These are phyloP conservation scores for Harpegnathos saltator DNA, from an alignment of 1,140 invertebrate species.

Conservation along the genomic window DNA sequence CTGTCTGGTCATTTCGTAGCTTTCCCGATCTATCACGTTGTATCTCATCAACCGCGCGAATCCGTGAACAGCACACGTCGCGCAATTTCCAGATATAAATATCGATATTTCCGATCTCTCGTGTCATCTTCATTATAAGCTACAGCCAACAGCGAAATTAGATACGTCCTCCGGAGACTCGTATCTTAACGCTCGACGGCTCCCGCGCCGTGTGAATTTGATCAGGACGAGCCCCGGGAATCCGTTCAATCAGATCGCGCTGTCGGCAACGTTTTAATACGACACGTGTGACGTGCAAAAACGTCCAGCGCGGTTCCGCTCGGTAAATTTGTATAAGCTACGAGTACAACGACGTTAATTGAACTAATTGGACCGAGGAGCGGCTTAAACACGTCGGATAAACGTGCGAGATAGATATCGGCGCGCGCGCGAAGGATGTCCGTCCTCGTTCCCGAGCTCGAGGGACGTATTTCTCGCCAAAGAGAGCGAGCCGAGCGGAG, in stretches of 20 bases:
- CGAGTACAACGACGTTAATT: too few species aligned
- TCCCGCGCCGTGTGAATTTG: slow-evolving; percentile 24
- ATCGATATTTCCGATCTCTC: slow-evolving; percentile 8
- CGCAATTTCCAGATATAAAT: slow-evolving; percentile 46
- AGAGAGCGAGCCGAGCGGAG: not conserved
- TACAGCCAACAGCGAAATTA: slow-evolving; percentile 37
- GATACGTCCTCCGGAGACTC: slow-evolving; percentile 43
- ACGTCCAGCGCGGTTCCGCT: not conserved
- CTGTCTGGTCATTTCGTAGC: not conserved
- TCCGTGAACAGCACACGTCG: too few species aligned
- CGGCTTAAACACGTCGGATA: too few species aligned
- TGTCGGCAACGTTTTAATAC: not conserved
- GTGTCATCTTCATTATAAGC: slow-evolving; percentile 52
- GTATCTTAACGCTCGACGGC: slow-evolving; percentile 29
- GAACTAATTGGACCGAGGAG: too few species aligned
- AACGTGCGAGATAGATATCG: too few species aligned
- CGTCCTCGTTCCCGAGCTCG: not conserved
- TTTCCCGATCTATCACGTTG: not conserved
- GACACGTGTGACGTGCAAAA: slow-evolving; percentile 2
- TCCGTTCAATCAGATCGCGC: too few species aligned
- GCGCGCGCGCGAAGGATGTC: not conserved
- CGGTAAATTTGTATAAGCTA: too few species aligned
- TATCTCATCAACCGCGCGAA: not conserved
- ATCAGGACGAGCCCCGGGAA: not conserved
- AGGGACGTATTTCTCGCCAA: not conserved